phyloP scores from a whole-genome alignment of 1,140 invertebrate species.

The Drosophila tsacasi region DNA sequence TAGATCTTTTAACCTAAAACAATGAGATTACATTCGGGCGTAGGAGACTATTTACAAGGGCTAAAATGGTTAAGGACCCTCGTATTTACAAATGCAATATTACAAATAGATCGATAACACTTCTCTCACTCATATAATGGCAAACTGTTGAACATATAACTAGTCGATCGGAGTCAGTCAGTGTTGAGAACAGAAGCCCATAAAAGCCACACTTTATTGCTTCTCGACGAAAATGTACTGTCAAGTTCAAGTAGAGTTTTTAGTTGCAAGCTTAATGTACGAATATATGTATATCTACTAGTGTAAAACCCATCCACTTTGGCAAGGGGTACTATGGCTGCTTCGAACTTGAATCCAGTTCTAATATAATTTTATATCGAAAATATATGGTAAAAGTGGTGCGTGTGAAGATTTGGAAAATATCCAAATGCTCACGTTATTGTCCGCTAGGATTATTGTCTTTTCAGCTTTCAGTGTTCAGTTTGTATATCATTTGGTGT shows the following conservation, averaged over 20 bases:
- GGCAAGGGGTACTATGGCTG: conserved; percentile 16
- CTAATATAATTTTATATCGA: not conserved
- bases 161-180: conserved; percentile 8
- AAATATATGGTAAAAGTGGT: not conserved
- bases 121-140: conserved; percentile 5
- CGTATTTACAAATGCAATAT: conserved; percentile 7
- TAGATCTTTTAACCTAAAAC: conserved; percentile 40
- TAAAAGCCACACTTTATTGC: conserved; percentile 14
- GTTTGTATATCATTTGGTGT: conserved; percentile 23
- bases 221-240: not conserved
- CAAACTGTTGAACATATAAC: not conserved
- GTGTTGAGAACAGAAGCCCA: not conserved
- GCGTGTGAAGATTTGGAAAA: not conserved
- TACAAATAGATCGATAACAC: conserved; percentile 1
- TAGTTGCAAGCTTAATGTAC: conserved; percentile 1
- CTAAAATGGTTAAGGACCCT: conserved; percentile 7
- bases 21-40: conserved; percentile 73
- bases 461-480: conserved; percentile 42
- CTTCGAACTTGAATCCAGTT: conserved; percentile 12
- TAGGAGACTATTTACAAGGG: conserved; percentile 28
- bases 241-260: not conserved
- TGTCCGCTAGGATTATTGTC: conserved; percentile 60
- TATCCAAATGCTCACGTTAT: conserved; percentile 24
- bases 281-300: conserved; percentile 8
- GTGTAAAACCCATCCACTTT: conserved; percentile 3